Percentiles rank a stretch among this genome's conserved stretches.
Evolutionary conservation across 1,140 invertebrate species (phyloP).

Genomic region (Lepidurus packardi): DNA sequence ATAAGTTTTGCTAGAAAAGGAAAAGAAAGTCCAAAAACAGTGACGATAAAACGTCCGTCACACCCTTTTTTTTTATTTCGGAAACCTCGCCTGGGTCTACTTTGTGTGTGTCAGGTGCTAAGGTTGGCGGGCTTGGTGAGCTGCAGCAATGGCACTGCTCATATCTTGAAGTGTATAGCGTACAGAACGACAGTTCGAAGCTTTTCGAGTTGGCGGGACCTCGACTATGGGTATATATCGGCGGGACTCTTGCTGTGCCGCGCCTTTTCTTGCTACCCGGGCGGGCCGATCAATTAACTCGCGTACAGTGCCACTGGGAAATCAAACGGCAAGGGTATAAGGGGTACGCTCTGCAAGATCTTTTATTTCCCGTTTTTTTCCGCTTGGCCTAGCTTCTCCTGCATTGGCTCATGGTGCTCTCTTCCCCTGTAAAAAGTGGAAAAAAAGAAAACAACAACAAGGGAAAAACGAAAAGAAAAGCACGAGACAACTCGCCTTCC

Average conservation of each 20-base stretch:
- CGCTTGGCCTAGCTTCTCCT: not conserved
- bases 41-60: conserved; percentile 3
- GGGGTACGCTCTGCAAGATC: not conserved
- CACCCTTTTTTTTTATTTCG: not conserved
- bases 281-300: conserved; percentile 20
- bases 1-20: not conserved
- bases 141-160: conserved; percentile 8
- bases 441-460: no score
- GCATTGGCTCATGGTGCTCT: not conserved
- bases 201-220: conserved; percentile 14
- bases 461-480: not conserved
- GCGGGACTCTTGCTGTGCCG: not conserved
- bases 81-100: not conserved
- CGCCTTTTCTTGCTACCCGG: conserved; percentile 10
- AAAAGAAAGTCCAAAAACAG: not conserved
- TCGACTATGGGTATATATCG: conserved; percentile 18
- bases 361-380: not conserved
- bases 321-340: conserved; percentile 21
- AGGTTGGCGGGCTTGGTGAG: not conserved
- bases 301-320: conserved; percentile 17
- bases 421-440: not conserved
- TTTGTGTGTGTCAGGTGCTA: conserved; percentile 21
- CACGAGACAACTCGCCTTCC: conserved; percentile 8
- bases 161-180: conserved; percentile 16
- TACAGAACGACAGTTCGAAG: conserved; percentile 8